Base-by-base conservation (phyloP, 2,113 vertebrate genomes). In the Smithornis capensis region DNA sequence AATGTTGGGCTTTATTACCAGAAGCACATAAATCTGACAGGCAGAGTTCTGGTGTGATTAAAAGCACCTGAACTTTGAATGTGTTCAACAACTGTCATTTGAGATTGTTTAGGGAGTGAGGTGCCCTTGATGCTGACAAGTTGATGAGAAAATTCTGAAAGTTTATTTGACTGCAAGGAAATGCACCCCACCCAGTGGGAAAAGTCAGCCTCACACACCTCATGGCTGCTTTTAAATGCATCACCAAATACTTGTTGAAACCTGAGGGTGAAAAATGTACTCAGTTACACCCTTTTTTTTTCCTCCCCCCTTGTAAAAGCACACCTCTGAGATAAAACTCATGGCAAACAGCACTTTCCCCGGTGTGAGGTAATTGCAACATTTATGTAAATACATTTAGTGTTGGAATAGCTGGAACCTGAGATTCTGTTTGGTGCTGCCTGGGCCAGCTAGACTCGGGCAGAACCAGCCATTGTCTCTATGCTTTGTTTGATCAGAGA, bases 231-330 rank as follows among this genome's bases (percentile, higher is more conserved):
- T 76, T 57, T 59, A 42, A 87, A 76, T 53, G 80, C 88, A 64
- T 37, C 37, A 77, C 88, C 90, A 49, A 69, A 49, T 83, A 56
- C 90, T 87, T 92, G 86, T 95, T 97, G 84, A 87, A 94, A 92
- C 91, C 94, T 93, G 94, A 96, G 60, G 86, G 56, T 87, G 90
- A 94, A 90, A 94, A 89, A 94, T 89, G 79, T 82, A 63, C 23
- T 53, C 63, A 88, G 88, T 79, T 90, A 90, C 92, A 82, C 92
- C 84, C 89, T 19, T 44, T 65, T 60, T 69, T 45, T 38, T 37
- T 10, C 14, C 40, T 65, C 21, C 35, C 7, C 18, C 27, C 25
- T 55, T 38, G 59, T 67, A 56, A 67, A 75, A 85, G 80, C 64
- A 78, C 81, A 89, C 24, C 62, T 47, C n/a, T 83, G 83, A 92